A percentile compares a stretch with the other conserved stretches of the same genome.
These are phyloP conservation scores for Ceratoteleas bidentatus DNA, from an alignment of 1,140 invertebrate genomes.

Conservation along the genomic window DNA sequence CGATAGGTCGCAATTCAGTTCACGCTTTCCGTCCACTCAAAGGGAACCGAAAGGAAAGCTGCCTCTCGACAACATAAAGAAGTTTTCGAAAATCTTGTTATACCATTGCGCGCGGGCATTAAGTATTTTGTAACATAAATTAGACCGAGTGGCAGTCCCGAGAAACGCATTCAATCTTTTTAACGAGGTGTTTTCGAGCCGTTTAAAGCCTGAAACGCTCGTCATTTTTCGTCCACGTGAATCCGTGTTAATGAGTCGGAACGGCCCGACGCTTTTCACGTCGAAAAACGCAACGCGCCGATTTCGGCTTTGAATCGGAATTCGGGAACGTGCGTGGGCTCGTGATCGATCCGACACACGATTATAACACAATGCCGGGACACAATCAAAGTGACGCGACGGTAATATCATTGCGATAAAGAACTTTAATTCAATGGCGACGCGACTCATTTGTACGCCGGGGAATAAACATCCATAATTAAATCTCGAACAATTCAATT, in stretches of 20 bases:
- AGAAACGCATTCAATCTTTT: constrained; percentile 1
- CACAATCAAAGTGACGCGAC: constrained; percentile 17
- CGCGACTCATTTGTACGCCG: constrained; percentile 44
- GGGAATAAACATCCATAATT: constrained; percentile 57
- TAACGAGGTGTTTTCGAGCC: constrained; percentile 6
- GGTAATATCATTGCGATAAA: constrained; percentile 41
- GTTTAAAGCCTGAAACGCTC: constrained; percentile 10
- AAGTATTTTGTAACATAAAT: constrained; percentile 39
- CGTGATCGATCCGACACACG: constrained; percentile 5
- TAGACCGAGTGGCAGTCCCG: background rate
- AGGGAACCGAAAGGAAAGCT: constrained; percentile 51
- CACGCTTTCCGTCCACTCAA: constrained; percentile 50
- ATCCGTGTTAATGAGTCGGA: constrained; percentile 12
- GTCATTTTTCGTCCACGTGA: constrained; percentile 1
- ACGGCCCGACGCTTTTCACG: background rate
- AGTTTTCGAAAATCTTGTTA: constrained; percentile 67
- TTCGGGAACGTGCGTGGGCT: background rate
- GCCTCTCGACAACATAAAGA: constrained; percentile 34
- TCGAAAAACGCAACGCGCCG: background rate
- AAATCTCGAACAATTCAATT: constrained; percentile 64
- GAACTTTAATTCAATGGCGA: constrained; percentile 46
- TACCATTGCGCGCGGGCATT: constrained; percentile 30
- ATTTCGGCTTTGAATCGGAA: background rate
- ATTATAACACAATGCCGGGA: constrained; percentile 8
- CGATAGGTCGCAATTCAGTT: constrained; percentile 54